Conservation (phyloP, 2,888 invertebrate genomes). For the Belgica antarctica region DNA sequence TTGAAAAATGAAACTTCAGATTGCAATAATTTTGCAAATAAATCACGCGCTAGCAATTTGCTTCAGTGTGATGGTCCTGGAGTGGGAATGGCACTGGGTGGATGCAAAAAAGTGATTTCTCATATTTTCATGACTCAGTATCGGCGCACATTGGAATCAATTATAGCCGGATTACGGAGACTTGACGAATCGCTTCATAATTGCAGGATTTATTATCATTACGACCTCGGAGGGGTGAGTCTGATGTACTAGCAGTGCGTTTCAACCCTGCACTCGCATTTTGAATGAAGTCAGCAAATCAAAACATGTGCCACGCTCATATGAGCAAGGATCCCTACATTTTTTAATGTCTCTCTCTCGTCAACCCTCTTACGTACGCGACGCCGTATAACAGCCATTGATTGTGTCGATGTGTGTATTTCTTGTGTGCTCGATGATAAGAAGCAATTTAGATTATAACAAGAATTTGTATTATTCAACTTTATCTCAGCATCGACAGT, state of each 20-base stretch:
- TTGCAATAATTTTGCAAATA: not conserved
- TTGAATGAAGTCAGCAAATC: conserved; percentile 30
- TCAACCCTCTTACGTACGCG: no score
- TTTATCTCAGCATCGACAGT: conserved; percentile 37
- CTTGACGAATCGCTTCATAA: conserved; percentile 38
- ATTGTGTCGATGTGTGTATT: conserved; percentile 25
- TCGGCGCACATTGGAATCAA: conserved; percentile 24
- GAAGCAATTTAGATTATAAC: conserved; percentile 22
- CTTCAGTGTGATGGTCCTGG: not conserved
- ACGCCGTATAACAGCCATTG: conserved; percentile 39
- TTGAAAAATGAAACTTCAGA: not conserved
- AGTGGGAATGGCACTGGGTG: no score
- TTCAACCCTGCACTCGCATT: not conserved
- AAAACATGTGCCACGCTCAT: conserved; percentile 36
- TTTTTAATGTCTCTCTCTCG: conserved; percentile 25
- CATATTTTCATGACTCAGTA: no score
- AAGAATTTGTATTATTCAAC: conserved; percentile 31
- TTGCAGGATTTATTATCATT: conserved; percentile 32
- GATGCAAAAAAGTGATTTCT: no score
- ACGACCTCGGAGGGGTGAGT: conserved; percentile 22
- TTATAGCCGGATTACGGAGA: conserved; percentile 37
- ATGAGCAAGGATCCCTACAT: conserved; percentile 19
- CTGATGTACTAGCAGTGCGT: not conserved
- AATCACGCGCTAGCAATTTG: not conserved
- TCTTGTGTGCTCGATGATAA: not conserved